Evolutionary conservation across 1,140 invertebrate genomes (phyloP).

Genomic region (Caenorhabditis inopinata): DNA sequence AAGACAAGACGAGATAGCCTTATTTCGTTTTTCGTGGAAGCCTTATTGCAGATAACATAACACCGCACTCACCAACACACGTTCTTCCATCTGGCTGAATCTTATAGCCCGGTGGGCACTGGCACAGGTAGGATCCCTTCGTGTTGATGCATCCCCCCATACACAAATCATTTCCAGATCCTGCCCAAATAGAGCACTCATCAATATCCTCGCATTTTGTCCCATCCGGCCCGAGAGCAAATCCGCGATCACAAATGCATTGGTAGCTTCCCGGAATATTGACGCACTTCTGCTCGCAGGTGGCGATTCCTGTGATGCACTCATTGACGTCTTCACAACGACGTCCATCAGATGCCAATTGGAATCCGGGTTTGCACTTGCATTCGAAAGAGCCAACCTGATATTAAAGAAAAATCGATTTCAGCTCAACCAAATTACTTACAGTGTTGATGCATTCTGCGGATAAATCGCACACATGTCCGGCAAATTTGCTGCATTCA

Average conservation of each 20-base stretch:
- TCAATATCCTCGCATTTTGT: constrained; percentile 67
- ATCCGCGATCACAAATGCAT: constrained; percentile 68
- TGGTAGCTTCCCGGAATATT: constrained; percentile 68
- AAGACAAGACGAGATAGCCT: too few relatives aligned
- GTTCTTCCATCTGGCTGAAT: constrained; percentile 68
- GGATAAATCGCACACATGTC: constrained; percentile 62
- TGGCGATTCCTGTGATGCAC: constrained; percentile 56
- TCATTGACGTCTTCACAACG: constrained; percentile 67
- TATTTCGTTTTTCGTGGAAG: too few relatives aligned
- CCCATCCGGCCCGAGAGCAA: constrained; percentile 68
- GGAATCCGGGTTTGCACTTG: constrained; percentile 55
- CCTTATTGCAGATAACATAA: too few relatives aligned
- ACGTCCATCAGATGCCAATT: constrained; percentile 54
- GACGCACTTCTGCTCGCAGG: constrained; percentile 66
- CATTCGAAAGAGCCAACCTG: constrained; percentile 64
- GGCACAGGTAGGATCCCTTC: constrained; percentile 66
- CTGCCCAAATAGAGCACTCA: constrained; percentile 66
- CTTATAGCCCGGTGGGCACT: constrained; percentile 68
- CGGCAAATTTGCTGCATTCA: constrained; percentile 63
- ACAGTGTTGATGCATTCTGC: constrained; percentile 64
- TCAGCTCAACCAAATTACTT: background rate
- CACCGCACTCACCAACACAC: constrained; percentile 63
- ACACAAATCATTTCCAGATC: constrained; percentile 68
- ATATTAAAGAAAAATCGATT: background rate
- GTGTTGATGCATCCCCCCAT: constrained; percentile 69